phyloP scores from a whole-genome alignment of 2,888 invertebrate species.

The Pherbina coryleti region DNA sequence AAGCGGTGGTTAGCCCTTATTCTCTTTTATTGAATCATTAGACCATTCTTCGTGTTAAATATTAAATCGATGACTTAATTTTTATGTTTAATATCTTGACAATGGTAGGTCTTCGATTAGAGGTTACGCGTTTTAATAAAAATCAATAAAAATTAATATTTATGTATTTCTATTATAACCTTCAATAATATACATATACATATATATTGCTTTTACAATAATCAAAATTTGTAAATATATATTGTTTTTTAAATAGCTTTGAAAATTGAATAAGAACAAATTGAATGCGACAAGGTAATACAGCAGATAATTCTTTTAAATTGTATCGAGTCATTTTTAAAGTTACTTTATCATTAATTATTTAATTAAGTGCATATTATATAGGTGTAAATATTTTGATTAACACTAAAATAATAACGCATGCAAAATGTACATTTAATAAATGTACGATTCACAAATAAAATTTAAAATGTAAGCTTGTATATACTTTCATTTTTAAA shows the following conservation, averaged over 20 bases:
- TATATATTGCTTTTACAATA: background rate
- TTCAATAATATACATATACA: background rate
- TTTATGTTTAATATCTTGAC: background rate
- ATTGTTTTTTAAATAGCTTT: slow-evolving; percentile 8
- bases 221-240: slow-evolving; percentile 19
- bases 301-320: slow-evolving; percentile 6
- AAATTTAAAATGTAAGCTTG: background rate
- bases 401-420: slow-evolving; percentile 18
- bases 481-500: too few species aligned
- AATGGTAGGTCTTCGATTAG: background rate
- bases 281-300: background rate
- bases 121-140: background rate
- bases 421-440: slow-evolving; percentile 12
- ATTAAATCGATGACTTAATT: too few species aligned
- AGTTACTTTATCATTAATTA: slow-evolving; percentile 25
- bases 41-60: too few species aligned
- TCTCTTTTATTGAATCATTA: too few species aligned
- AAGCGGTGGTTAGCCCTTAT: too few species aligned
- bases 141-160: background rate
- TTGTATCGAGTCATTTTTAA: background rate
- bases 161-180: background rate
- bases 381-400: slow-evolving; percentile 33
- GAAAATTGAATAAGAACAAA: slow-evolving; percentile 23
- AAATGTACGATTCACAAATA: slow-evolving; percentile 19
- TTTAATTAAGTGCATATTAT: slow-evolving; percentile 26